These are phyloP conservation scores for Gymnobelideus leadbeateri DNA, from an alignment of 2,113 vertebrate species.

Conservation along the genomic window DNA sequence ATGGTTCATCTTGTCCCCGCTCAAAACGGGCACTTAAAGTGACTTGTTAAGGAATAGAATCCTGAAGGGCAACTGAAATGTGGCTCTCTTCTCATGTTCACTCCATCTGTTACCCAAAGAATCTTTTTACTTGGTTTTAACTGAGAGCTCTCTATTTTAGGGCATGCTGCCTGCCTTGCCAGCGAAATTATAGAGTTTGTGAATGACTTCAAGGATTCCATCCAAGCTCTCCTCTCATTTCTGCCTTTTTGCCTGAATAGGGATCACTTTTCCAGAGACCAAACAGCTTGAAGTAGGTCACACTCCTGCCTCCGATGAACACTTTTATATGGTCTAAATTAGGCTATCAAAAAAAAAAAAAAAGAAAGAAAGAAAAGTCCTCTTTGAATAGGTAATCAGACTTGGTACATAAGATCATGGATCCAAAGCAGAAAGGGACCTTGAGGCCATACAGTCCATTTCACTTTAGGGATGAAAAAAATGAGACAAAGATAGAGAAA, in stretches of 20 bases:
- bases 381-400: neutral
- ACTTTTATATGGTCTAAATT: neutral
- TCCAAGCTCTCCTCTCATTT: neutral
- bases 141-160: neutral
- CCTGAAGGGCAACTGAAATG: neutral
- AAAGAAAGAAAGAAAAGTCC: too few relatives aligned
- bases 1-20: neutral
- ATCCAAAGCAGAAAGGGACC: neutral
- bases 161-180: neutral
- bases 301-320: neutral
- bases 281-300: neutral
- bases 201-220: neutral
- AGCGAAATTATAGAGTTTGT: neutral
- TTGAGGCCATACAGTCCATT: neutral
- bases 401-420: neutral
- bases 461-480: neutral
- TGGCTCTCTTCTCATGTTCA: neutral
- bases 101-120: neutral
- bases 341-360: neutral
- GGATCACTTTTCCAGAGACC: neutral
- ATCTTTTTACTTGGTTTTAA: neutral
- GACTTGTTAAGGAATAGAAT: neutral
- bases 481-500: neutral
- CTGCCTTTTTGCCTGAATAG: neutral
- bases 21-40: neutral